Conservation (phyloP, 1,140 invertebrate genomes). For the Zophobas morio region DNA sequence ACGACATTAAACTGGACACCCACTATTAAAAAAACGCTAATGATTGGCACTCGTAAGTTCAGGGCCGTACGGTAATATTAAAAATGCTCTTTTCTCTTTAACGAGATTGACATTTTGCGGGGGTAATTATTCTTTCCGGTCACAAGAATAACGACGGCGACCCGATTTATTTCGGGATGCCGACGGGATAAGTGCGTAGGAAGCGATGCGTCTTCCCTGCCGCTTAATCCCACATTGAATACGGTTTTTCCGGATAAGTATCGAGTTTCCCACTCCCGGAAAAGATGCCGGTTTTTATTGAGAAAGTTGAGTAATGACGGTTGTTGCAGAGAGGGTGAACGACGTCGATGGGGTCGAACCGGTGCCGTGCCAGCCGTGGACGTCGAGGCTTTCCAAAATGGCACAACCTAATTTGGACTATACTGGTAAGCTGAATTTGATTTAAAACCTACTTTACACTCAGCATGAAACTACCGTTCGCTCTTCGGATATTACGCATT, state of each 20-base stretch:
- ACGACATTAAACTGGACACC: neutral
- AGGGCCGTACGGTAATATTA: neutral
- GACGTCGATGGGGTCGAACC: conserved; percentile 80
- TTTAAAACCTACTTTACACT: neutral
- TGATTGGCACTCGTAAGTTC: too few relatives aligned
- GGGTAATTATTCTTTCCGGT: conserved; percentile 26
- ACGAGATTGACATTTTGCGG: conserved; percentile 48
- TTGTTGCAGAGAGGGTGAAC: conserved; percentile 76
- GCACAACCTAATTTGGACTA: conserved; percentile 94
- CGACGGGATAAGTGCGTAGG: conserved; percentile 7
- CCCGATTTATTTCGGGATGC: conserved; percentile 7
- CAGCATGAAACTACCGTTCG: neutral
- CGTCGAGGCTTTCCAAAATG: conserved; percentile 90
- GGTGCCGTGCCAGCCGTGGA: conserved; percentile 87
- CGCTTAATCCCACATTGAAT: conserved; percentile 8
- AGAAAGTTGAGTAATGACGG: neutral
- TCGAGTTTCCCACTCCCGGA: conserved; percentile 14
- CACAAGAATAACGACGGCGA: conserved; percentile 18
- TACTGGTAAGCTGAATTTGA: conserved; percentile 75
- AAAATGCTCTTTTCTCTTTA: conserved; percentile 41
- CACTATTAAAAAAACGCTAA: neutral
- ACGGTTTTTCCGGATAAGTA: neutral
- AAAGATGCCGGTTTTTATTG: conserved; percentile 4
- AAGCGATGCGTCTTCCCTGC: neutral
- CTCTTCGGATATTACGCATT: neutral